phyloP scores from a whole-genome alignment of 2,797 vertebrate species.

The Cercopithecus petaurista region DNA sequence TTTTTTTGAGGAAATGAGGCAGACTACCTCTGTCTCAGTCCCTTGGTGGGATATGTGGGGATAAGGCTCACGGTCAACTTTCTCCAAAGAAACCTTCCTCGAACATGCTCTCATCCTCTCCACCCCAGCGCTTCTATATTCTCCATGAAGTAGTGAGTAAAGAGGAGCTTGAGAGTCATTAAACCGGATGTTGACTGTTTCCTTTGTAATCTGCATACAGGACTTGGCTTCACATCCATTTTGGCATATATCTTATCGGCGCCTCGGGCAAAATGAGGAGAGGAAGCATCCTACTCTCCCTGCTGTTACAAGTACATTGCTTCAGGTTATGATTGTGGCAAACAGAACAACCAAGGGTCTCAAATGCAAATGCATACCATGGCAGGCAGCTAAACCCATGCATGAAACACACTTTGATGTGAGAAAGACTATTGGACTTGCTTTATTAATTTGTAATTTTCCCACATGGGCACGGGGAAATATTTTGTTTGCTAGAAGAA shows the following conservation, averaged over 20 bases:
- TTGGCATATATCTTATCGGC: background rate
- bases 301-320: background rate
- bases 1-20: background rate
- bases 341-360: background rate
- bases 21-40: background rate
- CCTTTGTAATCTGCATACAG: background rate
- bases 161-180: background rate
- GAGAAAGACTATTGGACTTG: background rate
- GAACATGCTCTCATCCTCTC: background rate
- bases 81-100: background rate
- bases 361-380: background rate
- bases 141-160: background rate
- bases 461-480: background rate
- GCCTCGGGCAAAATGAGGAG: background rate
- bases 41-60: background rate
- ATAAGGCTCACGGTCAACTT: background rate
- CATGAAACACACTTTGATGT: background rate
- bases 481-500: background rate
- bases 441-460: background rate
- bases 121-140: background rate
- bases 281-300: background rate
- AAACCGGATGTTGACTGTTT: accelerated
- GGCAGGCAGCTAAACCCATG: background rate
- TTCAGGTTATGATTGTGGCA: background rate
- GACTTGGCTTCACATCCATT: background rate